Conservation (phyloP, 2,113 vertebrate species). For the Aythya baeri region DNA sequence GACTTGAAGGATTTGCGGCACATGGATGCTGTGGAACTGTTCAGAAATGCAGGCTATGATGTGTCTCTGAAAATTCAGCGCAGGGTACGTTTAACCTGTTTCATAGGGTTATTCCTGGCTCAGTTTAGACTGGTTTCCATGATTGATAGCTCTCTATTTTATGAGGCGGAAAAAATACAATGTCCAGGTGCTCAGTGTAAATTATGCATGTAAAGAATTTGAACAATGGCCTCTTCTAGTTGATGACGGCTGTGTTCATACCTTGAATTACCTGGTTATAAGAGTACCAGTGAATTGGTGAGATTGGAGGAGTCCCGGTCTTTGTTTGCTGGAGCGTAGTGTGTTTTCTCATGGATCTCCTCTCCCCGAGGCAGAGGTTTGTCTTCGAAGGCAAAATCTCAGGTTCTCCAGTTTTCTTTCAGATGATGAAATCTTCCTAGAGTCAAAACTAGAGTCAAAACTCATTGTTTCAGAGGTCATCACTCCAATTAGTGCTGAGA, state of each 20-base stretch:
- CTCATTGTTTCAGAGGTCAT: background rate
- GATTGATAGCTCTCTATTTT: background rate
- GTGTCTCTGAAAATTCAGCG: conserved; percentile 88
- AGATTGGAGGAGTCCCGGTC: background rate
- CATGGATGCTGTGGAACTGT: conserved; percentile 87
- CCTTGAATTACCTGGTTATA: background rate
- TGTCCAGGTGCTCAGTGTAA: background rate
- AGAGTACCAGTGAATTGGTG: background rate
- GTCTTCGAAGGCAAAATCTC: background rate
- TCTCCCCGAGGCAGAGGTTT: background rate
- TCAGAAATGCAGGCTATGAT: conserved; percentile 85
- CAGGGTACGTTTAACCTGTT: conserved; percentile 77
- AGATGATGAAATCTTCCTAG: background rate
- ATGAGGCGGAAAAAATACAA: background rate
- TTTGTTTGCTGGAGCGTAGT: background rate
- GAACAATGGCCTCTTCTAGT: background rate
- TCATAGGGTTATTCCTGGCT: background rate
- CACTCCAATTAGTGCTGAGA: background rate
- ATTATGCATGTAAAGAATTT: background rate
- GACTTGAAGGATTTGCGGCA: conserved; percentile 85
- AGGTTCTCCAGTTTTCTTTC: background rate
- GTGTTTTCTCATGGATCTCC: background rate
- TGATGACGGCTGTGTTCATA: background rate
- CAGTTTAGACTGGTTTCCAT: background rate
- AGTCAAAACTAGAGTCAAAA: background rate